Evolutionary conservation across 1,140 invertebrate genomes (phyloP).

Genomic region (Bemisia tabaci): DNA sequence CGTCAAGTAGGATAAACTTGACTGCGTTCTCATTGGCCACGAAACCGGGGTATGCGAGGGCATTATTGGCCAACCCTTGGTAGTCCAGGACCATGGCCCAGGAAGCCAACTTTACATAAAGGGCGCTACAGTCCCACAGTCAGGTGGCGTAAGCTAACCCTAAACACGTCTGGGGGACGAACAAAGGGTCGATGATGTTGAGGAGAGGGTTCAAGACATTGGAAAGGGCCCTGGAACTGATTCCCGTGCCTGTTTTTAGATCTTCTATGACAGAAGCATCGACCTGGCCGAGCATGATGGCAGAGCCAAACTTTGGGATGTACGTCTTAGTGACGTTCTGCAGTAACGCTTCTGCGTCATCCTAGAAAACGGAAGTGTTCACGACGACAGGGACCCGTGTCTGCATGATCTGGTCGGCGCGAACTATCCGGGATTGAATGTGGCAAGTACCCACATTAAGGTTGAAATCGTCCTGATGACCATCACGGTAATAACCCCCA

Average conservation of each 20-base stretch:
- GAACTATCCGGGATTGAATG: neutral
- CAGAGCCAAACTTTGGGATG: too few relatives aligned
- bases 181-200: neutral
- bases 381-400: neutral
- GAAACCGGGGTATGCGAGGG: neutral
- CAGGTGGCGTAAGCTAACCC: neutral
- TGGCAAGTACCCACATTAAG: neutral
- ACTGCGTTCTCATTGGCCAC: neutral
- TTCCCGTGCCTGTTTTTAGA: too few relatives aligned
- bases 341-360: too few relatives aligned
- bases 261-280: neutral
- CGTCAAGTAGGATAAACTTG: neutral
- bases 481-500: too few relatives aligned
- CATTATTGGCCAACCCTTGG: neutral
- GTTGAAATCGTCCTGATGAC: neutral
- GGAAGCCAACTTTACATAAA: neutral
- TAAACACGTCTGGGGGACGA: neutral
- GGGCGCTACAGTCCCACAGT: neutral
- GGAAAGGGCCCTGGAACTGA: too few relatives aligned
- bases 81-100: neutral
- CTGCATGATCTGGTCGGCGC: neutral
- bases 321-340: too few relatives aligned
- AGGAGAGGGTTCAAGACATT: neutral
- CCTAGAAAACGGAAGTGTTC: too few relatives aligned
- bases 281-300: neutral